A percentile compares a stretch with the other conserved stretches of the same genome.
phyloP scores from a whole-genome alignment of 2,113 vertebrate species.

The Microcebus jonahi region DNA sequence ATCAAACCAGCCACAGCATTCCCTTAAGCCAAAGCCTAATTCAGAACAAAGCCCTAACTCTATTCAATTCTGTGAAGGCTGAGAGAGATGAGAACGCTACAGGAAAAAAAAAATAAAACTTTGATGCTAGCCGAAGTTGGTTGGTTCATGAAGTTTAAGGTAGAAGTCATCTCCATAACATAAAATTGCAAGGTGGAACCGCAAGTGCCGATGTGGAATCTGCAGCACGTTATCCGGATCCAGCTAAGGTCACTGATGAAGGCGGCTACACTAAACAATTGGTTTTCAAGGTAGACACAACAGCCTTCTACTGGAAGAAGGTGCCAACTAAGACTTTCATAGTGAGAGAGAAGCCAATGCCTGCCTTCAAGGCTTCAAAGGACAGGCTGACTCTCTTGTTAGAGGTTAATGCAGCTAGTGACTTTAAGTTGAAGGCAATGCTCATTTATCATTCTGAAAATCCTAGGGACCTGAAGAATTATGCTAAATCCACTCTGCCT shows the following conservation, averaged over 20 bases:
- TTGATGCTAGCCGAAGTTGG: background rate
- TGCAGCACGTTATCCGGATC: background rate
- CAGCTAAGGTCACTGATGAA: background rate
- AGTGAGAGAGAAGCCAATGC: background rate
- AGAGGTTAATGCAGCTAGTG: background rate
- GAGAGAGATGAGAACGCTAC: background rate
- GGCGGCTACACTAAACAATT: background rate
- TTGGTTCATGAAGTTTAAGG: background rate
- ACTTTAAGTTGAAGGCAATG: background rate
- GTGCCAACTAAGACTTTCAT: background rate
- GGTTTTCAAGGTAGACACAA: background rate
- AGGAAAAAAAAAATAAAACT: background rate
- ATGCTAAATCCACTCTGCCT: background rate
- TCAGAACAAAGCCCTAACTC: background rate
- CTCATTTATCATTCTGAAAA: background rate
- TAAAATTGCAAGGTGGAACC: background rate
- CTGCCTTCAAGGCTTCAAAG: background rate
- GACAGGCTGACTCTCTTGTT: background rate
- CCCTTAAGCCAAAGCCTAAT: background rate
- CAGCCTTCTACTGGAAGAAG: background rate
- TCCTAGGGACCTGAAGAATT: background rate
- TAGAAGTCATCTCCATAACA: background rate
- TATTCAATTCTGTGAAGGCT: background rate
- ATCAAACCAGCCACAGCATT: background rate
- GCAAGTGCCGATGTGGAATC: background rate